Evolutionary conservation across 1,140 invertebrate genomes (phyloP), one percentile per base, ranked within the genome.

Genomic region (Phortica variegata): DNA sequence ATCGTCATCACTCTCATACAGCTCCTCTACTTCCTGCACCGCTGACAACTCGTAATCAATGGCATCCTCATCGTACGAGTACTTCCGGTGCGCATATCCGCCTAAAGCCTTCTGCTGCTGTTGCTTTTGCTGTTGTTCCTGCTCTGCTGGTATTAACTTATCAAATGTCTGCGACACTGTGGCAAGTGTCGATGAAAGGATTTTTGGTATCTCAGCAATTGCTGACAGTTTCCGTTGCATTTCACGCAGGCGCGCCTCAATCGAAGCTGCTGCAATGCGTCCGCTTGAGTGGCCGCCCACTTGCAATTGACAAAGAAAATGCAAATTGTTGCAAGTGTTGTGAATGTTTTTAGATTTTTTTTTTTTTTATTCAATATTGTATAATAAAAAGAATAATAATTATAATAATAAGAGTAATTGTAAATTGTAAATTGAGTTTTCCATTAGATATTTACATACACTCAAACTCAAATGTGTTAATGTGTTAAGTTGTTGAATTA

Each of bases 141-240:
- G n/a, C 26, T 59, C 56, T 23, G 43, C 40, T 6, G 52, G 48
- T n/a, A 46, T 46, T n/a, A 72, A 39, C 40, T 55, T 58, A 18
- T 61, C 65, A 50, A 73, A 75, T 23, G 54, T 72, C 29, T 75
- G 70, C 7, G 73, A 68, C 13, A 75, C 73, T 2, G 73, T 66
- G 36, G 62, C 66, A 43, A 75, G 46, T n/a, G 73, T 75, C n/a
- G 69, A 73, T 52, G 49, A 56, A 2, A 75, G 46, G 17, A 75
- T 71, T 45, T 58, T 72, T 3, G 73, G 73, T 57, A 75, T 75
- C 54, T 73, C 66, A 21, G 73, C 73, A 16, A 75, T 75, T 55
- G 69, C 70, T 9, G 70, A 61, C 7, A 75, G 42, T 43, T 73
- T 75, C 2, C 68, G 56, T 47, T 75, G 73, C 73, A 75, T 72